Conservation (phyloP, 2,797 vertebrate genomes). For the Darevskia mixta region DNA sequence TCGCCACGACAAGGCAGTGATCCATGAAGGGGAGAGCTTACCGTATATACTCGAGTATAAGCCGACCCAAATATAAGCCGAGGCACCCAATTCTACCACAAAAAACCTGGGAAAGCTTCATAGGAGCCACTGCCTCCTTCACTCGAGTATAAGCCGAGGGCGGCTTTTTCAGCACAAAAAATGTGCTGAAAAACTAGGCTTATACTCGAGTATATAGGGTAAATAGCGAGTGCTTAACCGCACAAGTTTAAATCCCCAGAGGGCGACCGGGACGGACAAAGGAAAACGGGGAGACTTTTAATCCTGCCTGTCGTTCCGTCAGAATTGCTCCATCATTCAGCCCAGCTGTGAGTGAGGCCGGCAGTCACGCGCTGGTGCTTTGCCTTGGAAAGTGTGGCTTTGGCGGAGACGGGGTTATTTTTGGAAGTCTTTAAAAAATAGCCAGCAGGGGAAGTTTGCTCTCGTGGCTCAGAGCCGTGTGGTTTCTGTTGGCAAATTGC, state of each 20-base stretch:
- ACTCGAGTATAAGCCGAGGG: no score
- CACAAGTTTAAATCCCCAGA: not conserved
- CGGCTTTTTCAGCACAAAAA: no score
- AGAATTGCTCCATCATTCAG: not conserved
- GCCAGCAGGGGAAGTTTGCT: conserved; percentile 32
- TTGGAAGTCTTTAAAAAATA: conserved; percentile 46
- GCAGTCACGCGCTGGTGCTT: not conserved
- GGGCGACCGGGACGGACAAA: not conserved
- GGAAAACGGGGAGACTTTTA: not conserved
- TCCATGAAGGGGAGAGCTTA: no score
- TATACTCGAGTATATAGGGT: no score
- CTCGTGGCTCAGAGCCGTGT: not conserved
- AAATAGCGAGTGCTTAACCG: not conserved
- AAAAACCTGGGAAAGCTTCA: no score
- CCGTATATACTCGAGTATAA: no score
- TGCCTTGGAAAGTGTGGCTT: conserved; percentile 62
- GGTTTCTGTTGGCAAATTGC: conserved; percentile 19
- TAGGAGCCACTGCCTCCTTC: no score
- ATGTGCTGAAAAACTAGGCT: no score
- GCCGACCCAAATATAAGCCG: no score
- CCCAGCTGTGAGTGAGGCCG: not conserved
- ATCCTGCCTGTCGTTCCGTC: not conserved
- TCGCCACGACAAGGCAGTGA: no score
- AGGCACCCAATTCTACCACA: no score
- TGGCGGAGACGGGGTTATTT: conserved; percentile 11